Evolutionary conservation across 2,888 invertebrate species (phyloP).

Genomic region (Xylocampa areola): DNA sequence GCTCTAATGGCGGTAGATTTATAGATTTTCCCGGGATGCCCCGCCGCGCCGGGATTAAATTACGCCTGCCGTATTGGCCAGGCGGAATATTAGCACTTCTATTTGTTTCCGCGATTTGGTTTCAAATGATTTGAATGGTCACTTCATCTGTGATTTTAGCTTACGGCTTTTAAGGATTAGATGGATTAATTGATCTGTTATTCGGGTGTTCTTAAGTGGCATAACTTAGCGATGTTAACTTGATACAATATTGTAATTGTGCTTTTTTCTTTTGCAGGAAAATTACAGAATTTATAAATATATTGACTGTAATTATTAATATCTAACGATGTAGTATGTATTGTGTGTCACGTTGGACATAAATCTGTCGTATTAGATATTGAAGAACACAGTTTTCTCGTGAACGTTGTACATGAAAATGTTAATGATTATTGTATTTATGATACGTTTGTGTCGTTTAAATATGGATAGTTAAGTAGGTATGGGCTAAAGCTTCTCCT

Average conservation of each 20-base stretch:
- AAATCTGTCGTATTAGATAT: slow-evolving; percentile 27
- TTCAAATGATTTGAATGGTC: slow-evolving; percentile 79
- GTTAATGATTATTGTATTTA: slow-evolving; percentile 25
- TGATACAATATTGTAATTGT: not conserved
- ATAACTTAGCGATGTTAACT: not conserved
- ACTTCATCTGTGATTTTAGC: slow-evolving; percentile 67
- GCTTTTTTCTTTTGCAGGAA: not conserved
- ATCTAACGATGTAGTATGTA: slow-evolving; percentile 4
- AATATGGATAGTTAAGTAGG: no score
- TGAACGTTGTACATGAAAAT: slow-evolving; percentile 28
- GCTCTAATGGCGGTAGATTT: slow-evolving; percentile 89
- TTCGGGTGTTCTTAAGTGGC: slow-evolving; percentile 30
- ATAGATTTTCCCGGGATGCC: slow-evolving; percentile 89
- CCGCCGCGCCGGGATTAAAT: slow-evolving; percentile 88
- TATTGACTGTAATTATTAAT: no score
- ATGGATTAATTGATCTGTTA: slow-evolving; percentile 28
- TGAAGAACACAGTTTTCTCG: slow-evolving; percentile 35
- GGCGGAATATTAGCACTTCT: slow-evolving; percentile 87
- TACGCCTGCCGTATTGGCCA: slow-evolving; percentile 87
- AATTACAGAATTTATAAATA: not conserved
- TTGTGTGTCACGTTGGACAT: slow-evolving; percentile 44
- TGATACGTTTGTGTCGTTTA: slow-evolving; percentile 17
- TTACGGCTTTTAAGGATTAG: slow-evolving; percentile 26
- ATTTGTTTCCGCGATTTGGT: slow-evolving; percentile 83
- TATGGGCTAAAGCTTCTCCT: no score